phyloP scores from a whole-genome alignment of 2,113 vertebrate species.

The Meleagris gallopavo region DNA sequence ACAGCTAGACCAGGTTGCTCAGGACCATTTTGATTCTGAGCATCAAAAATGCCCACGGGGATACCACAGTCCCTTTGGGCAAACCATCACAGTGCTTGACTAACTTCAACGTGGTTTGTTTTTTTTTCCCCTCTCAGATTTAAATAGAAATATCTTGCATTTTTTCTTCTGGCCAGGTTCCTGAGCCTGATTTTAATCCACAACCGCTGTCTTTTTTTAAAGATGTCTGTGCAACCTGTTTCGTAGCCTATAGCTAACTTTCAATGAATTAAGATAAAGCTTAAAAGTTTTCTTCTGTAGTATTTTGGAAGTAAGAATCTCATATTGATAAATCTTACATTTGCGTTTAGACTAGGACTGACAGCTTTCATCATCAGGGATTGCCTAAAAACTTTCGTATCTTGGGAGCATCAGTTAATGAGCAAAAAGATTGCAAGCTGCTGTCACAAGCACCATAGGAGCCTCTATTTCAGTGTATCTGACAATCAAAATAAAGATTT shows the following conservation, averaged over 20 bases:
- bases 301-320: not conserved
- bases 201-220: not conserved
- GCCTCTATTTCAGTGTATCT: accelerated
- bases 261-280: not conserved
- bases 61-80: not conserved
- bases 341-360: not conserved
- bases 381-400: not conserved
- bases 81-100: not conserved
- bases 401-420: not conserved
- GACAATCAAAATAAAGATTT: not conserved
- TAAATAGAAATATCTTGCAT: not conserved
- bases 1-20: not conserved
- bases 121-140: not conserved
- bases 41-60: accelerated
- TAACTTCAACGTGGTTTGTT: not conserved
- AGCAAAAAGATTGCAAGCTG: not conserved
- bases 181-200: not conserved
- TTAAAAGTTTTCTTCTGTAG: not conserved
- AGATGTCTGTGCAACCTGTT: not conserved
- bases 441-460: not conserved
- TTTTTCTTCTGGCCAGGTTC: not conserved
- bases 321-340: accelerated
- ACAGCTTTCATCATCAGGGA: not conserved
- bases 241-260: not conserved
- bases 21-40: accelerated